phyloP scores from a whole-genome alignment of 2,888 invertebrate genomes.

The Cephonodes hylas region DNA sequence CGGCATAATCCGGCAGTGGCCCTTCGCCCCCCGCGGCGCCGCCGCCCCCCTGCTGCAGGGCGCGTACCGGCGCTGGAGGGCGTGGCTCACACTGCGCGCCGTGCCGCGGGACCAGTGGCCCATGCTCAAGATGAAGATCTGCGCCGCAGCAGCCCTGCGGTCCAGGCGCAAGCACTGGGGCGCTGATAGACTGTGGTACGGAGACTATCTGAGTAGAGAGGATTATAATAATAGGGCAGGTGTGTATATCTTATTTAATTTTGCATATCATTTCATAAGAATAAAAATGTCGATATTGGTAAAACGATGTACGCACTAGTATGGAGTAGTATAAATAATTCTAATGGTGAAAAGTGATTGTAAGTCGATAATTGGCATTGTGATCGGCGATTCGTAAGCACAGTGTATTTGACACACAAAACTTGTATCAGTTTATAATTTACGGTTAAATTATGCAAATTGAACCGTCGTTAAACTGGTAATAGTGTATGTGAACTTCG shows the following conservation, averaged over 20 bases:
- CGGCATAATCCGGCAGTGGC: slow-evolving; percentile 84
- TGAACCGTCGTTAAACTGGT: too few species aligned
- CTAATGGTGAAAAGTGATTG: too few species aligned
- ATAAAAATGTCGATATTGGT: too few species aligned
- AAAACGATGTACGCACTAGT: too few species aligned
- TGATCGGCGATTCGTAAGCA: too few species aligned
- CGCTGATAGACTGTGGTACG: slow-evolving; percentile 55
- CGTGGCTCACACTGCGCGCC: slow-evolving; percentile 90
- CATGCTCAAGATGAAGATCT: slow-evolving; percentile 83
- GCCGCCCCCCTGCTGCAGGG: slow-evolving; percentile 78
- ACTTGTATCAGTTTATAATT: too few species aligned
- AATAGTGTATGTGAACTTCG: too few species aligned
- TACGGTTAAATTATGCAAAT: too few species aligned
- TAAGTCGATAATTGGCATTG: too few species aligned
- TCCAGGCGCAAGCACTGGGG: slow-evolving; percentile 63
- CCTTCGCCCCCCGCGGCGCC: slow-evolving; percentile 85
- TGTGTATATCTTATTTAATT: slow-evolving; percentile 27
- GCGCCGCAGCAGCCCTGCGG: slow-evolving; percentile 61
- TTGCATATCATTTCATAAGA: too few species aligned
- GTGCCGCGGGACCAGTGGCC: slow-evolving; percentile 89
- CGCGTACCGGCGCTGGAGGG: slow-evolving; percentile 92
- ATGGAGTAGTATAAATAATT: too few species aligned
- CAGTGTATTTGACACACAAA: too few species aligned
- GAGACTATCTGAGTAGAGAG: slow-evolving; percentile 65
- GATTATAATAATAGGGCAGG: slow-evolving; percentile 57